Evolutionary conservation across 1,140 invertebrate genomes (phyloP), one percentile per base, ranked within the genome.

Genomic region (Pseudomyrmex pallidus): DNA sequence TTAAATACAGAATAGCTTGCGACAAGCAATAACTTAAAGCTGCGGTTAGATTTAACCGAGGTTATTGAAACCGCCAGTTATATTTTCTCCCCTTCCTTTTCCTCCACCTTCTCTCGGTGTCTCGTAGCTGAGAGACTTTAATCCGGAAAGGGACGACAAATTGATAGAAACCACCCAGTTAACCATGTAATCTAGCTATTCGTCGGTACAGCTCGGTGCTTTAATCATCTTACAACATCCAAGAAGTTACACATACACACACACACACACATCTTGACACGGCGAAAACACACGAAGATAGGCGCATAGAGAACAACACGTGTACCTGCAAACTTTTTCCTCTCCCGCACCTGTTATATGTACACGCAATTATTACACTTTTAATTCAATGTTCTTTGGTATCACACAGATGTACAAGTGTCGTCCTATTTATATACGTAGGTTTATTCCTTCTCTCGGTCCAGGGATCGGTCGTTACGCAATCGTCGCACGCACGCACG

Each of bases 391-490:
- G 66, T 56, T 85, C 22, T 62, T 70, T 64, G 35, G 44, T 74
- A 83, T 50, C 59, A 63, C 64, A 67, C 82, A 56, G 44, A 52
- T 50, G 82, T 48, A 15, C 50, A 78, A 70, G 22, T 76, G 63
- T 88, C 20, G 35, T 74, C 44, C 66, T 82, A 64, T 80, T 85
- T 70, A 50, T 74, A 82, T 68, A 74, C 61, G 48, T 77, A 87
- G 64, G 59, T 52, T 82, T 66, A 35, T 35, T 35, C 35, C 35
- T 35, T 85, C 73, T 20, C 48, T 83, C 57, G 85, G 52, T 87
- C 67, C 74, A 82, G 13, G 12, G 72, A 87, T 90, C 86, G 80
- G 67, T 90, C 85, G 86, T 92, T 92, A 77, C 59, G 72, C 72
- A 87, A 85, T 83, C 78, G 61, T 46, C 62, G 56, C 54, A 68